These are phyloP conservation scores for Andrena hattorfiana DNA, from an alignment of 2,888 invertebrate genomes.

Conservation along the genomic window DNA sequence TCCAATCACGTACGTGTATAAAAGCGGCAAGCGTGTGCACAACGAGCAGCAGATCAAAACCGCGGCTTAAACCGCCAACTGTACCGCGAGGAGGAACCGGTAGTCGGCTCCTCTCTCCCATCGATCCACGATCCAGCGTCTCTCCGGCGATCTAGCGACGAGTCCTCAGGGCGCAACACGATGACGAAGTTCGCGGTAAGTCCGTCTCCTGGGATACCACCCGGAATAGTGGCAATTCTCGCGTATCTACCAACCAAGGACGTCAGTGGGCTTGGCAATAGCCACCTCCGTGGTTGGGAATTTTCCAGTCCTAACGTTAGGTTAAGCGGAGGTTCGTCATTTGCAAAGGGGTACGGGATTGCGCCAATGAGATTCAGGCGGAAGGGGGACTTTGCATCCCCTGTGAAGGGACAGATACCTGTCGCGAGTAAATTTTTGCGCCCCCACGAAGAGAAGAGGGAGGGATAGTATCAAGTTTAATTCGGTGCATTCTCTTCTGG, in stretches of 20 bases:
- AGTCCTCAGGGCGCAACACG: conserved; percentile 43
- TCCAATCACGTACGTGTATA: conserved; percentile 74
- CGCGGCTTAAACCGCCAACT: conserved; percentile 63
- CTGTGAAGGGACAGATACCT: too few species aligned
- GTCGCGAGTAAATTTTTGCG: too few species aligned
- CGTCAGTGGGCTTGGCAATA: too few species aligned
- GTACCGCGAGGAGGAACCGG: conserved; percentile 40
- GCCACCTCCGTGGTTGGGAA: too few species aligned
- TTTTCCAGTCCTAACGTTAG: too few species aligned
- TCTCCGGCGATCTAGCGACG: neutral
- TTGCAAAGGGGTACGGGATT: too few species aligned
- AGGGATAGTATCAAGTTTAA: too few species aligned
- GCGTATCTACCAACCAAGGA: too few species aligned
- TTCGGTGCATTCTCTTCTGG: neutral
- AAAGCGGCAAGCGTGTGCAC: conserved; percentile 70
- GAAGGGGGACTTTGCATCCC: too few species aligned
- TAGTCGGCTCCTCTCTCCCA: conserved; percentile 10
- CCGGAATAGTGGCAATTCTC: neutral
- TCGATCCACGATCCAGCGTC: neutral
- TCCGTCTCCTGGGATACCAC: conserved; percentile 9
- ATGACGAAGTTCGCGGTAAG: conserved; percentile 75
- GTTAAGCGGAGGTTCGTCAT: too few species aligned
- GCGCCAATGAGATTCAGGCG: too few species aligned
- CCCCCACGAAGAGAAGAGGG: neutral
- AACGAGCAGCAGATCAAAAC: conserved; percentile 73